A percentile compares a stretch with the other conserved stretches of the same genome.
phyloP scores from a whole-genome alignment of 2,888 invertebrate genomes.

The Dioctria rufipes region DNA sequence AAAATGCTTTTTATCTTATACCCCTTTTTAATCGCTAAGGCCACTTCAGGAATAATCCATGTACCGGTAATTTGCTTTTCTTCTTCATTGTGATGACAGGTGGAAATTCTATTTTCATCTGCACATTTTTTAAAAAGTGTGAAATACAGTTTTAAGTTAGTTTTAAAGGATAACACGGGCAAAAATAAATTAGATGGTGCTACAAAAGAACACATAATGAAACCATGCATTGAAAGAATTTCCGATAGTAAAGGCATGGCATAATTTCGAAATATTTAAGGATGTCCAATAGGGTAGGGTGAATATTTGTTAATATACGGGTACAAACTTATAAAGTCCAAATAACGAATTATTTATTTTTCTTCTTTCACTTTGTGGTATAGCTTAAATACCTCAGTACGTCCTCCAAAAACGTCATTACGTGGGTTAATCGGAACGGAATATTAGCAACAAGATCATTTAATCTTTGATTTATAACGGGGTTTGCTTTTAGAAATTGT shows the following conservation, averaged over 20 bases:
- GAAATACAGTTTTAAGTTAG: slow-evolving; percentile 35
- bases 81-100: neutral
- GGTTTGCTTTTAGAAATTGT: too few species aligned
- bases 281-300: slow-evolving; percentile 18
- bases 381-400: too few species aligned
- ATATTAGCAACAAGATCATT: neutral
- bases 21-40: slow-evolving; percentile 9
- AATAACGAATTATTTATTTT: too few species aligned
- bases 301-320: slow-evolving; percentile 7
- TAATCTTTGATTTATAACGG: neutral
- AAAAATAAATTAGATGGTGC: slow-evolving; percentile 34
- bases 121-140: slow-evolving; percentile 28
- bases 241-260: too few species aligned
- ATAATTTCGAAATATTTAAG: too few species aligned
- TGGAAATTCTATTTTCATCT: slow-evolving; percentile 19
- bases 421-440: too few species aligned
- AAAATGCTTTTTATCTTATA: slow-evolving; percentile 39
- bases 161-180: slow-evolving; percentile 25
- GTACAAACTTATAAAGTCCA: too few species aligned
- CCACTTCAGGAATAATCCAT: neutral
- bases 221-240: too few species aligned
- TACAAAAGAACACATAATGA: too few species aligned
- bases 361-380: too few species aligned
- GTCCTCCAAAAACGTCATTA: too few species aligned
- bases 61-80: neutral